Percentiles rank a stretch among this genome's conserved stretches.
Conservation (phyloP, 2,797 vertebrate genomes). For the Orestias chungarensis region DNA sequence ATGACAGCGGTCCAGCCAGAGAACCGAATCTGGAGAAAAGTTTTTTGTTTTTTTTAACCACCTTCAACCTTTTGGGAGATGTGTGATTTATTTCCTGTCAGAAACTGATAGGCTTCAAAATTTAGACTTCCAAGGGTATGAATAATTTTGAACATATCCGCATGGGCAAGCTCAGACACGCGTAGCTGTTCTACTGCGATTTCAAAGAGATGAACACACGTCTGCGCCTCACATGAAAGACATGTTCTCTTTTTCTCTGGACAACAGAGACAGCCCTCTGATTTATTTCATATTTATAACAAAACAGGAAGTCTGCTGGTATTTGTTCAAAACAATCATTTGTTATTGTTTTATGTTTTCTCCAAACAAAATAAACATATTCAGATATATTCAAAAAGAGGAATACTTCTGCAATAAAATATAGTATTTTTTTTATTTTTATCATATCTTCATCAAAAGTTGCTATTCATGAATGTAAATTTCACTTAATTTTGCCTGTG, state of each 20-base stretch:
- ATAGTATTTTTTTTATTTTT: neutral
- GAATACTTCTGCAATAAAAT: neutral
- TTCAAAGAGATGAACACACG: neutral
- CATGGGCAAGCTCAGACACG: neutral
- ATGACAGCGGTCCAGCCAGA: neutral
- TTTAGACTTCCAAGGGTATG: neutral
- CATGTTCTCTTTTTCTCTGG: neutral
- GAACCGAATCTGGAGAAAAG: neutral
- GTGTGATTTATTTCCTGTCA: neutral
- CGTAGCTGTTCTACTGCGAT: neutral
- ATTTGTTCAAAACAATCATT: neutral
- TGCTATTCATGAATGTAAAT: neutral
- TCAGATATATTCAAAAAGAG: neutral
- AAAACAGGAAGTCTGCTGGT: neutral
- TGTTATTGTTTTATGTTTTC: too few species aligned
- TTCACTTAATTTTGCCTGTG: neutral
- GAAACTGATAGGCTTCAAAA: neutral
- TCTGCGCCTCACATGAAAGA: neutral
- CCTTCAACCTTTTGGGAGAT: neutral
- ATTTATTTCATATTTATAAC: neutral
- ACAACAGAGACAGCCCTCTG: neutral
- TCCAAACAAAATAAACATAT: neutral
- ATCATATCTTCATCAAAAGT: neutral
- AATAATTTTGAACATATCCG: neutral
- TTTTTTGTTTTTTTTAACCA: neutral